Evolutionary conservation across 2,113 vertebrate genomes (phyloP).

Genomic region (Sphyrna mokarran): DNA sequence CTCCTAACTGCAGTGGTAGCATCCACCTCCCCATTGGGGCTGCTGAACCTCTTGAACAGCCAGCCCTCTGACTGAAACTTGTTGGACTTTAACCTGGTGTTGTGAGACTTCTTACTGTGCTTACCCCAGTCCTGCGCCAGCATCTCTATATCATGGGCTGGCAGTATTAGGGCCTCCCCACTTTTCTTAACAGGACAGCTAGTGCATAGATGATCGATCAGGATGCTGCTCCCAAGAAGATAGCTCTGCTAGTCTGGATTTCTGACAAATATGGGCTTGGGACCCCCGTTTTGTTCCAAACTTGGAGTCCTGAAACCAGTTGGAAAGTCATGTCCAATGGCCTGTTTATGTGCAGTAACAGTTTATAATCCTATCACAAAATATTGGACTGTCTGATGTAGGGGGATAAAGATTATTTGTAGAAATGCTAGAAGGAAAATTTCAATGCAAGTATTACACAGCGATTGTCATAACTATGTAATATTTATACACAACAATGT

Average conservation of each 20-base stretch:
- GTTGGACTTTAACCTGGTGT: no score
- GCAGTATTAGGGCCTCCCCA: no score
- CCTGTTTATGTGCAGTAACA: not conserved
- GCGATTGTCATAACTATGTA: not conserved
- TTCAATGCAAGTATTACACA: not conserved
- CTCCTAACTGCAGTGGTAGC: not conserved
- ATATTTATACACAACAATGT: not conserved
- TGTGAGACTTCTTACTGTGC: no score
- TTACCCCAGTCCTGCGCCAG: no score
- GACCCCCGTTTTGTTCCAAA: not conserved
- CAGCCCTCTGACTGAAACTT: not conserved
- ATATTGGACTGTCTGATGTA: not conserved
- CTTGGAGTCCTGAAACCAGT: not conserved
- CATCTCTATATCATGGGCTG: not conserved
- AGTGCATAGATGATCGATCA: not conserved
- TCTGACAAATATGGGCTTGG: not conserved
- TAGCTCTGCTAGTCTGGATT: not conserved
- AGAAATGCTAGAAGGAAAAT: not conserved
- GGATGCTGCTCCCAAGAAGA: not conserved
- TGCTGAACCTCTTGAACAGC: not conserved
- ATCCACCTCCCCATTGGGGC: not conserved
- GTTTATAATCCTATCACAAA: not conserved
- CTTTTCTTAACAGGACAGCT: not conserved
- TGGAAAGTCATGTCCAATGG: not conserved
- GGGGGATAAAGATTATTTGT: not conserved